phyloP scores from a whole-genome alignment of 2,113 vertebrate genomes.

The Pimephales promelas region DNA sequence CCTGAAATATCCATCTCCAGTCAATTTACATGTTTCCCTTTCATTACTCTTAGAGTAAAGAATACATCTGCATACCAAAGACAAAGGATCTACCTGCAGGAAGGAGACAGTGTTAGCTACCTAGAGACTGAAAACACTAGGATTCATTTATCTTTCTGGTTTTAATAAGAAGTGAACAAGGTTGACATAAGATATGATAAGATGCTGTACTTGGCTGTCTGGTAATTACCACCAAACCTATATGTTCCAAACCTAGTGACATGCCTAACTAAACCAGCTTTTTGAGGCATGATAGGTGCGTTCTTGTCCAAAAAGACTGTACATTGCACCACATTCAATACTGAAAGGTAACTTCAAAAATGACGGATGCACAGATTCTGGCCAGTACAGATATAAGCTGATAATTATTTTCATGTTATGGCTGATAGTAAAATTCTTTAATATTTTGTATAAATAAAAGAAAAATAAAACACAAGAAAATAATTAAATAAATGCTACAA shows the following conservation, averaged over 20 bases:
- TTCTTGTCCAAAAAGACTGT: too few relatives aligned
- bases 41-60: neutral
- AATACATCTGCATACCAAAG: constrained; percentile 28
- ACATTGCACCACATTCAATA: too few relatives aligned
- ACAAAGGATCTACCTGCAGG: constrained; percentile 16
- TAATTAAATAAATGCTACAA: too few relatives aligned
- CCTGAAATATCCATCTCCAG: constrained; percentile 27
- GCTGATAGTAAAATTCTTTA: too few relatives aligned
- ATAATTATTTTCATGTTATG: too few relatives aligned
- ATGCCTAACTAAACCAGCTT: neutral
- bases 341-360: neutral
- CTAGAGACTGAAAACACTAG: neutral
- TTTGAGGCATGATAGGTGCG: neutral
- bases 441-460: too few relatives aligned
- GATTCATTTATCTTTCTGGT: constrained; percentile 26
- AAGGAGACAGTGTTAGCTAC: neutral
- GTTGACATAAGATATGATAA: constrained; percentile 2
- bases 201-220: constrained; percentile 19
- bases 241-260: neutral
- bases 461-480: too few relatives aligned
- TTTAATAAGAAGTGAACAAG: constrained; percentile 15
- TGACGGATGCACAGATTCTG: neutral
- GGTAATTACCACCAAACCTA: neutral
- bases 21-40: constrained; percentile 5
- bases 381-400: neutral